These are phyloP conservation scores for Hyaena hyaena DNA, from an alignment of 2,113 vertebrate species.

Conservation along the genomic window DNA sequence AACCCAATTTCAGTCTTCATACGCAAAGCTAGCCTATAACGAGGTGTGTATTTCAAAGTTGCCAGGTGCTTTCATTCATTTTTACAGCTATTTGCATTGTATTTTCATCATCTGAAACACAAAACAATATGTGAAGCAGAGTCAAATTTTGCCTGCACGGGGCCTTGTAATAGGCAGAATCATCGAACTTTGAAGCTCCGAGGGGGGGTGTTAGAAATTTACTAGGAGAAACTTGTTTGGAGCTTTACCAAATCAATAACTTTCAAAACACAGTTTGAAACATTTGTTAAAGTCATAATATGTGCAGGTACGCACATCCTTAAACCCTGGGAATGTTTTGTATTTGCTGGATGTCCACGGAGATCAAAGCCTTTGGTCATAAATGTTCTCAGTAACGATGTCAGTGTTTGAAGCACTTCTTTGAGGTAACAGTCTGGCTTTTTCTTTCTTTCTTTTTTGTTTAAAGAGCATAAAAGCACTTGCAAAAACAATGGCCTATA, in stretches of 20 bases:
- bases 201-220: background rate
- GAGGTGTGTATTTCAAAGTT: background rate
- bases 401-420: conserved; percentile 26
- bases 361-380: conserved; percentile 75
- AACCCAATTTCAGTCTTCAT: background rate
- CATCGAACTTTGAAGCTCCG: background rate
- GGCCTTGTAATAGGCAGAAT: background rate
- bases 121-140: background rate
- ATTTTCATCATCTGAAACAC: conserved; percentile 51
- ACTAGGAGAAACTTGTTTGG: conserved; percentile 48
- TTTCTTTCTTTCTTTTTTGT: background rate
- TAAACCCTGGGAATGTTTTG: conserved; percentile 38
- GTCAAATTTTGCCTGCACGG: background rate
- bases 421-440: conserved; percentile 51
- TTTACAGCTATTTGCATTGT: conserved; percentile 48
- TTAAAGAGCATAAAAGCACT: conserved; percentile 49
- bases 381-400: background rate
- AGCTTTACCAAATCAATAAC: conserved; percentile 68
- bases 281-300: conserved; percentile 71
- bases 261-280: conserved; percentile 42
- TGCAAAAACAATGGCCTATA: conserved; percentile 51
- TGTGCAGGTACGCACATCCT: conserved; percentile 57
- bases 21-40: background rate
- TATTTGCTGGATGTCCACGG: conserved; percentile 41
- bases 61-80: background rate